Evolutionary conservation across 2,797 vertebrate species (phyloP), one percentile per base, ranked within the genome.

Genomic region (Alectoris magna): DNA sequence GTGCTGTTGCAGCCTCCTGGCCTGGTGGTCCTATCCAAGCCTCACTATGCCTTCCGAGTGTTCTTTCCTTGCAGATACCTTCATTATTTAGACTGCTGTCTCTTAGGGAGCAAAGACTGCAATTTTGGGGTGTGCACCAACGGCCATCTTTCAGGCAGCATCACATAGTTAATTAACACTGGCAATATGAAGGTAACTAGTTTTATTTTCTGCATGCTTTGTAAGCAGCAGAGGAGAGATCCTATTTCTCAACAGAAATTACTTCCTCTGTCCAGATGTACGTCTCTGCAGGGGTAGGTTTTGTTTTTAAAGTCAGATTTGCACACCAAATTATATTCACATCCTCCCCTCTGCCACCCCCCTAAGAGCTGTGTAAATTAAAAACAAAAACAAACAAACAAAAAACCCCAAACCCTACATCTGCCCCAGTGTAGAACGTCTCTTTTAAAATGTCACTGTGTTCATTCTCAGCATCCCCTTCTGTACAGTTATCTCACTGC

Each of bases 401-500:
- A 27, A 27, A 16, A 29, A 29, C 17, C 9, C 43, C 43, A 43
- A 29, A 53, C 8, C 14, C 78, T 86, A 95, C 94, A 93, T 87
- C 88, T 88, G 64, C 36, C 85, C 70, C 91, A 78, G 29, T 70
- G 81, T 46, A 78, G 85, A 96, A 95, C 1, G 3, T 89, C 86
- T 95, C 77, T 95, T 90, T 94, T 89, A 95, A 95, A 80, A 93
- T 87, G 90, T 92, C 90, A 90, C 76, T 1, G 2, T 84, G 71
- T 83, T 90, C 91, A 92, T 94, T 88, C 85, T 81, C 88, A 91
- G 74, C 90, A 88, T 87, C 86, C 80, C 84, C 81, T 96, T 89
- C 87, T 93, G 91, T 94, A 84, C 91, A 60, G 89, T 90, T 97
- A 95, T 96, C 94, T 89, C 87, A 68, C 78, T 9, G 77, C 86